phyloP scores from a whole-genome alignment of 1,140 invertebrate genomes.

The Penaeus chinensis region DNA sequence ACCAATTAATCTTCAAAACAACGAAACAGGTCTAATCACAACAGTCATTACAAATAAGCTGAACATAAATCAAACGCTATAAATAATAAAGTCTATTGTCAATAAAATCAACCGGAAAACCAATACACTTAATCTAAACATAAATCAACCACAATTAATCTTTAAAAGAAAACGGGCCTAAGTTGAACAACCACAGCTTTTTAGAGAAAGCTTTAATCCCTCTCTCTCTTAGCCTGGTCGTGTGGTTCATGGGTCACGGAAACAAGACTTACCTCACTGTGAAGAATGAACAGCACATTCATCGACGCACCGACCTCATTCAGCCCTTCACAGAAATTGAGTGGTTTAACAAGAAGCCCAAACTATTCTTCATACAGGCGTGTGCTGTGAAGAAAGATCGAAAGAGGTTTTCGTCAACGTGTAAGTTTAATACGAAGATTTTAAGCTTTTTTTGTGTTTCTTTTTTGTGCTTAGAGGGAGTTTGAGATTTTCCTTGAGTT shows the following conservation, averaged over 20 bases:
- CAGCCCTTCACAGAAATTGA: constrained; percentile 59
- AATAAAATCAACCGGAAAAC: too few relatives aligned
- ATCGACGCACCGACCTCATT: constrained; percentile 51
- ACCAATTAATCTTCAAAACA: too few relatives aligned
- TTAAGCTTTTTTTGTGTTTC: background rate
- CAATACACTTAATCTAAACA: too few relatives aligned
- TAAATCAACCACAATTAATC: too few relatives aligned
- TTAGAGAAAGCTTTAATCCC: background rate
- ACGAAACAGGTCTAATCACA: too few relatives aligned
- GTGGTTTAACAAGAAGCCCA: constrained; percentile 63
- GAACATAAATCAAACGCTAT: too few relatives aligned
- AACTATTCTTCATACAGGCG: constrained; percentile 63
- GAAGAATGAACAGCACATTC: constrained; percentile 36
- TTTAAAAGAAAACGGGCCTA: background rate
- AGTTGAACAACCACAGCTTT: background rate
- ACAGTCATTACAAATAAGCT: too few relatives aligned
- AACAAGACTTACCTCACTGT: constrained; percentile 46
- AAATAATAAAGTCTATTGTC: too few relatives aligned
- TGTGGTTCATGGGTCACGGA: constrained; percentile 63
- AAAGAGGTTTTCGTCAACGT: constrained; percentile 28
- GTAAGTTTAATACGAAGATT: background rate
- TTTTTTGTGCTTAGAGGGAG: constrained; percentile 23
- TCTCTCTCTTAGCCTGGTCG: constrained; percentile 43
- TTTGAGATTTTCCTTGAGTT: too few relatives aligned
- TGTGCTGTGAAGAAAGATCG: constrained; percentile 49